Percentiles rank a stretch among this genome's conserved stretches.
These are phyloP conservation scores for Mastacembelus armatus DNA, from an alignment of 2,797 vertebrate genomes.

Conservation along the genomic window DNA sequence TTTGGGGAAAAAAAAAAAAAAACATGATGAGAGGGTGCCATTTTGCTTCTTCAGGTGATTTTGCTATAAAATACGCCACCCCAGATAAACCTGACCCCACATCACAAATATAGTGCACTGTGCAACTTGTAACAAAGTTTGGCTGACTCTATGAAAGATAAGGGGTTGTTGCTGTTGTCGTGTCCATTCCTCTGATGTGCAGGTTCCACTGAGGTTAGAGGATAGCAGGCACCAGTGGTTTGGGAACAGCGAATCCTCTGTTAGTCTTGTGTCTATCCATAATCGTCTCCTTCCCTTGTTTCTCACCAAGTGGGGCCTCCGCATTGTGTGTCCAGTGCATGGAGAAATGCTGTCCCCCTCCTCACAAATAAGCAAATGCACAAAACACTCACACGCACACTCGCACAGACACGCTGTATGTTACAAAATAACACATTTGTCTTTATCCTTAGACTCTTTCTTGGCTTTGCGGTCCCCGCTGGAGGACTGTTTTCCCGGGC, in stretches of 20 bases:
- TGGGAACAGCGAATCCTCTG: slow-evolving; percentile 86
- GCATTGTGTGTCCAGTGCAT: slow-evolving; percentile 72
- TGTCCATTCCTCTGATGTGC: slow-evolving; percentile 83
- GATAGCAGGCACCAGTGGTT: slow-evolving; percentile 96
- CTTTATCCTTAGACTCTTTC: slow-evolving; percentile 90
- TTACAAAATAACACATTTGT: slow-evolving; percentile 97
- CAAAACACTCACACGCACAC: slow-evolving; percentile 56
- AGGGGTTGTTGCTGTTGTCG: slow-evolving; percentile 68
- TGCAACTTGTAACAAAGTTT: slow-evolving; percentile 88
- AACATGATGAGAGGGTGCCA: slow-evolving; percentile 76
- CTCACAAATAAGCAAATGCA: slow-evolving; percentile 72
- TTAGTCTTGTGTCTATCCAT: slow-evolving; percentile 64
- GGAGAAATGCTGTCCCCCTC: slow-evolving; percentile 62
- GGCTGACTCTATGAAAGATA: slow-evolving; percentile 86
- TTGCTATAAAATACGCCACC: slow-evolving; percentile 78
- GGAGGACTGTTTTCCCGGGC: slow-evolving; percentile 89
- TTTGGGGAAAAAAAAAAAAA: slow-evolving; percentile 67
- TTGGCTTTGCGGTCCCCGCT: slow-evolving; percentile 92
- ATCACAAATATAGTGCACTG: slow-evolving; percentile 80
- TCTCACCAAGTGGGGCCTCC: slow-evolving; percentile 58
- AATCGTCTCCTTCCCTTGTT: slow-evolving; percentile 66
- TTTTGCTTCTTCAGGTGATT: slow-evolving; percentile 67
- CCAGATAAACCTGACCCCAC: slow-evolving; percentile 69
- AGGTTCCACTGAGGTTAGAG: slow-evolving; percentile 82
- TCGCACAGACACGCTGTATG: slow-evolving; percentile 58